Percentiles rank a stretch among this genome's conserved stretches.
These are phyloP conservation scores for Cacoxenus indagator DNA, from an alignment of 2,888 invertebrate species.

Conservation along the genomic window DNA sequence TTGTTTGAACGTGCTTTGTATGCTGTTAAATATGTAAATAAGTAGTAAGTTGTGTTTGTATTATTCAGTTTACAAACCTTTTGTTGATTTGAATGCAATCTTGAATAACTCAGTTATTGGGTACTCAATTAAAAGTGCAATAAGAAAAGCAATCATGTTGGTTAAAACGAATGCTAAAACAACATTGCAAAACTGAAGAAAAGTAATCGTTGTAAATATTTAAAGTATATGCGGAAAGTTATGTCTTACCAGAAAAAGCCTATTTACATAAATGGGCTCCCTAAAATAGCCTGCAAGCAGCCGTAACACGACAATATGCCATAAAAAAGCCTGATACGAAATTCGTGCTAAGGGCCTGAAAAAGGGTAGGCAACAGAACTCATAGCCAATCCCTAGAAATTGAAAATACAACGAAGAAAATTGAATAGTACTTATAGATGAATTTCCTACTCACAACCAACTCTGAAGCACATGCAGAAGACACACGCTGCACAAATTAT, in stretches of 20 bases:
- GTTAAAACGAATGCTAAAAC: constrained; percentile 48
- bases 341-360: constrained; percentile 59
- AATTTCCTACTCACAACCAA: constrained; percentile 63
- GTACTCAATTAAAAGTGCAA: constrained; percentile 55
- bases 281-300: constrained; percentile 43
- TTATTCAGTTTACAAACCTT: constrained; percentile 21
- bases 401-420: background rate
- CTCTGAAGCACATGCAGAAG: constrained; percentile 57
- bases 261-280: constrained; percentile 57
- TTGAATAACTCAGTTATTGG: constrained; percentile 50
- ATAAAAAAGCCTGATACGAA: constrained; percentile 64
- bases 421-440: background rate
- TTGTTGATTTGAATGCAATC: constrained; percentile 21
- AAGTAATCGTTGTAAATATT: background rate
- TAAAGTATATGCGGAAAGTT: background rate
- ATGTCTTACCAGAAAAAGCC: constrained; percentile 51
- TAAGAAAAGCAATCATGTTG: constrained; percentile 49
- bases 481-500: constrained; percentile 60
- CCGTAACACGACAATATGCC: constrained; percentile 59
- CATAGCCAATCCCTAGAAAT: constrained; percentile 52
- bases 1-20: no score
- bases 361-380: constrained; percentile 47
- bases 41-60: background rate
- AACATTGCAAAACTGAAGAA: constrained; percentile 40
- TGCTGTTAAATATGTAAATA: no score